Base-by-base conservation (phyloP, 2,888 invertebrate genomes). In the Ernsta delagoae region DNA sequence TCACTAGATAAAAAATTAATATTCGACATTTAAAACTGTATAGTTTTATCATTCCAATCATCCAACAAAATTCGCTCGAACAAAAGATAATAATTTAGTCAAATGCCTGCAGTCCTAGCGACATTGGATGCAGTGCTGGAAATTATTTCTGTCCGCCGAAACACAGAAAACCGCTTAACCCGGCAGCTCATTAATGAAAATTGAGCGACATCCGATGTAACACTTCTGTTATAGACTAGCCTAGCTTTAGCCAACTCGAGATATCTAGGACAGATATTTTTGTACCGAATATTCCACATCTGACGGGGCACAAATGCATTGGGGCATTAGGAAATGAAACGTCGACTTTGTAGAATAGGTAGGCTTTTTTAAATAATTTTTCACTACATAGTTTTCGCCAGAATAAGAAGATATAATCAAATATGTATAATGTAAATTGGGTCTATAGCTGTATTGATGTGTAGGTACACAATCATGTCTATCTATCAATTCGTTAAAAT, bases 91-190 rank as follows among this genome's bases (percentile, higher is more conserved):
- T 65, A 39, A 59, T 39, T 59, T 16, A 34, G n/a, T 39, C 8
- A 12, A 48, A 48, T 48, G 54, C 24, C 11, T 36, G 24, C 48
- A 57, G n/a, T 34, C 54, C 43, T 9, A 43, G 16, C 53, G 59
- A 59, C 65, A 39, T 70, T 65, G 74, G 16, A 54, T 67, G 66
- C 75, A 75, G 72, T 77, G 43, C 53, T 60, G 65, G 71, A 69
- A 75, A 75, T 78, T 92, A 91, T 91, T 90, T 88, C 81, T 73
- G 83, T 81, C 54, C 80, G 74, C 73, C 72, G 77, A 6, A 89
- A 93, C 92, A 93, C 87, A 83, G 92, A 86, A 93, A 92, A 88
- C 83, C 92, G 91, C 90, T 93, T 91, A 93, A 89, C 88, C 88
- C 72, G 82, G 82, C 86, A 84, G 85, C 83, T 83, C 87, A 88